These are phyloP conservation scores for Cranoglanis bouderius DNA, from an alignment of 2,113 vertebrate species.

Conservation along the genomic window DNA sequence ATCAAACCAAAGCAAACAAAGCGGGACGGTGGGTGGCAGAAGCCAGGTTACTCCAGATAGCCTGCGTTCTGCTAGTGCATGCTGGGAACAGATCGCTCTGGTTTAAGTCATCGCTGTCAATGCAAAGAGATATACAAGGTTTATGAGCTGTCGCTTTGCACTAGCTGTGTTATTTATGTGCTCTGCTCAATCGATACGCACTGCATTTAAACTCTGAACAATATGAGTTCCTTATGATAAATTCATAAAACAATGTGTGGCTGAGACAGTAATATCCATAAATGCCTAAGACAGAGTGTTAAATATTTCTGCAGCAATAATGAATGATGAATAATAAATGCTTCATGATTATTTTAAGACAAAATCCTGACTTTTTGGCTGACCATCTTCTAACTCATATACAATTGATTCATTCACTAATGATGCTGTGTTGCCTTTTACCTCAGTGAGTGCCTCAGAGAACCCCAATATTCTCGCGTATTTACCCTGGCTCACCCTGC, in stretches of 20 bases:
- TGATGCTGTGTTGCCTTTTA: slow-evolving; percentile 5
- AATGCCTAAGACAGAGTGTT: neutral
- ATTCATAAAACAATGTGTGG: neutral
- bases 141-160: slow-evolving; percentile 21
- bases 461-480: slow-evolving; percentile 27
- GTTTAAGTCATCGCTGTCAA: slow-evolving; percentile 10
- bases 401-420: neutral
- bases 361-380: slow-evolving; percentile 14
- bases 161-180: neutral
- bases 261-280: neutral
- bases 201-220: neutral
- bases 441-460: neutral
- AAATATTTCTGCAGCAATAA: slow-evolving; percentile 31
- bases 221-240: slow-evolving; percentile 6
- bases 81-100: slow-evolving; percentile 13
- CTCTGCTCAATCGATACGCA: neutral
- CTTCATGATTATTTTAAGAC: slow-evolving; percentile 5
- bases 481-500: slow-evolving; percentile 43
- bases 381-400: neutral
- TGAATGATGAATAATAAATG: neutral
- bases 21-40: slow-evolving; percentile 34
- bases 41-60: neutral
- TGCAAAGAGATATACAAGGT: neutral
- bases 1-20: slow-evolving; percentile 76
- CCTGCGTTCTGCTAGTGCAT: neutral